Conservation (phyloP, 2,113 vertebrate species). For the Macaca mulatta region DNA sequence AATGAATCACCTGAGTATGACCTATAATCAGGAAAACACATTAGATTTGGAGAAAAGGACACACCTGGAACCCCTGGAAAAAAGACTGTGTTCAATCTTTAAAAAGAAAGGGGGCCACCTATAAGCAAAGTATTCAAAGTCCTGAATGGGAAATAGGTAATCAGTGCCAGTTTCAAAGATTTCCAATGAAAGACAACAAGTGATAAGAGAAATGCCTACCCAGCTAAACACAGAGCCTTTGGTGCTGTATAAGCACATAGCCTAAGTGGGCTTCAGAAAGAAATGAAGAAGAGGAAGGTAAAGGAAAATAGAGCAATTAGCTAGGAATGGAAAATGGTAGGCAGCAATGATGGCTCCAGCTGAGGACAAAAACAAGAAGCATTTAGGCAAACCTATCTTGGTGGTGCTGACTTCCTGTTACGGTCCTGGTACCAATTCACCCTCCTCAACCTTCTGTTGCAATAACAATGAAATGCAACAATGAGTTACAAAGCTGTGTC, state of each 20-base stretch:
- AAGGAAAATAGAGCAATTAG: background rate
- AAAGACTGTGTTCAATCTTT: background rate
- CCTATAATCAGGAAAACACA: background rate
- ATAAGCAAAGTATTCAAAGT: background rate
- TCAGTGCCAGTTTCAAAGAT: background rate
- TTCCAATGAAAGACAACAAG: background rate
- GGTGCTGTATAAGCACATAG: background rate
- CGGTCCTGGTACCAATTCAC: no score
- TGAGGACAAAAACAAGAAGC: background rate
- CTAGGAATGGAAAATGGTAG: background rate
- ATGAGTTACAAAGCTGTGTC: background rate
- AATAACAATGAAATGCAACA: background rate
- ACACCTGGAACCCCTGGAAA: background rate
- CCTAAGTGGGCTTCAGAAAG: background rate
- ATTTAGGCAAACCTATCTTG: background rate
- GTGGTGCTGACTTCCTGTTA: background rate
- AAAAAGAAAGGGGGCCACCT: background rate
- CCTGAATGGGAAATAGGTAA: background rate
- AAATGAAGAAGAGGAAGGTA: background rate
- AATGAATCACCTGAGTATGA: slow-evolving; percentile 55
- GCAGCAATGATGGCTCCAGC: background rate
- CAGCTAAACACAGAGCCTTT: background rate
- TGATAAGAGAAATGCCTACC: background rate
- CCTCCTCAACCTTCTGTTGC: background rate
- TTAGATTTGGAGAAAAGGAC: slow-evolving; percentile 26